Percentiles rank a stretch among this genome's conserved stretches.
Evolutionary conservation across 2,113 vertebrate genomes (phyloP).

Genomic region (Pantherophis guttatus): DNA sequence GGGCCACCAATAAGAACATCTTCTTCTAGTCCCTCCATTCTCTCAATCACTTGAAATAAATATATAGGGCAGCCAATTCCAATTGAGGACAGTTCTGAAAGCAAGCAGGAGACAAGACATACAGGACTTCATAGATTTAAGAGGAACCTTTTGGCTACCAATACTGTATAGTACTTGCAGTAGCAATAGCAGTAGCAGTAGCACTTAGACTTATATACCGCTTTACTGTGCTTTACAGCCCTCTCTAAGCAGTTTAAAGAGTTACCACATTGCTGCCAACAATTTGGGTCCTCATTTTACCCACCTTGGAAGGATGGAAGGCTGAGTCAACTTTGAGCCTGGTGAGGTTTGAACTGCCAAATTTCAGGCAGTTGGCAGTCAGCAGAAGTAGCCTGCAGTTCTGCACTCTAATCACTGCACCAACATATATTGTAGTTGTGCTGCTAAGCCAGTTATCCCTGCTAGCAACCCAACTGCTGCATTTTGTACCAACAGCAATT

Average conservation of each 20-base stretch:
- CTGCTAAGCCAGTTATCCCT: not conserved
- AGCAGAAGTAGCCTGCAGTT: too few relatives aligned
- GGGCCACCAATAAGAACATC: not conserved
- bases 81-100: not conserved
- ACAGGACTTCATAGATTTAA: not conserved
- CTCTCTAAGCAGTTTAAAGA: too few relatives aligned
- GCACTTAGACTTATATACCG: too few relatives aligned
- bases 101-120: not conserved
- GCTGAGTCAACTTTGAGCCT: too few relatives aligned
- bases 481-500: not conserved
- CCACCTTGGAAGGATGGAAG: too few relatives aligned
- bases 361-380: too few relatives aligned
- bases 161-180: not conserved
- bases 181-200: too few relatives aligned
- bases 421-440: not conserved
- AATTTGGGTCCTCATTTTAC: too few relatives aligned
- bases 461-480: not conserved
- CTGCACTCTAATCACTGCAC: too few relatives aligned
- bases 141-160: not conserved
- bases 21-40: not conserved
- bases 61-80: not conserved
- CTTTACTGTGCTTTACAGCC: too few relatives aligned
- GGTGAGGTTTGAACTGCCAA: too few relatives aligned
- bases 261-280: too few relatives aligned
- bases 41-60: not conserved